Base-by-base conservation (phyloP, 2,888 invertebrate genomes). In the Axea sp. region DNA sequence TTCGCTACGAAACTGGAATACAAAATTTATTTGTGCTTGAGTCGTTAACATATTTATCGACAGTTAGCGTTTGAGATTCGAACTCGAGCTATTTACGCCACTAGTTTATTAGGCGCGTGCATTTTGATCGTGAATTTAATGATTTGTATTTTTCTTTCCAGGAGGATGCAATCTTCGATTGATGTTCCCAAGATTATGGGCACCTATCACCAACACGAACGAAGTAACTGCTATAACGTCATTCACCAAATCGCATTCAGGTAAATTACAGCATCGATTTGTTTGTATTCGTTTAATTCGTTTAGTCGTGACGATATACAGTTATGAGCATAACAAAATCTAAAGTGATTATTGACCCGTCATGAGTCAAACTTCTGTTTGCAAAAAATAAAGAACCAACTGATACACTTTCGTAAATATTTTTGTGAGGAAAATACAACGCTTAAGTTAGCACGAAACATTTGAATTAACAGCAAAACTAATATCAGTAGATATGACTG, bases 171-270 rank as follows among this genome's bases (percentile, higher is more conserved):
- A 86, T 76, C 84, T 87, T 31, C 85, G 87, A 57, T 77, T 87
- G 73, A 83, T 87, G 82, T 87, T 87, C 65, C 87, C 87, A 37
- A 83, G 87, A 76, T 77, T 87, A 26, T 87, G 87, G 87, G 86
- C 86, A 7, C 87, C 87, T 3, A 86, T 87, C 67, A 80, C 78
- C 9, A 86, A 79, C 39, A 67, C 82, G 5, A 83, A 82, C 60
- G 86, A 86, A 28, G 76, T 84, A 78, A 85, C 84, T 64, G 83
- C 75, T 39, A 71, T 87, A 33, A 85, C 86, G 47, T 81, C 84
- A 19, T 77, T 84, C 51, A 84, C 83, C 9, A 87, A 85, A 76
- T 86, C 83, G 72, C 84, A 86, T 45, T 79, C 87, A 81, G 87
- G 87, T 87, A 80, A 60, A 78, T 49, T 7, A 24, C 9, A 7